Base-by-base conservation (phyloP, 2,888 invertebrate species). In the Lypha dubia region DNA sequence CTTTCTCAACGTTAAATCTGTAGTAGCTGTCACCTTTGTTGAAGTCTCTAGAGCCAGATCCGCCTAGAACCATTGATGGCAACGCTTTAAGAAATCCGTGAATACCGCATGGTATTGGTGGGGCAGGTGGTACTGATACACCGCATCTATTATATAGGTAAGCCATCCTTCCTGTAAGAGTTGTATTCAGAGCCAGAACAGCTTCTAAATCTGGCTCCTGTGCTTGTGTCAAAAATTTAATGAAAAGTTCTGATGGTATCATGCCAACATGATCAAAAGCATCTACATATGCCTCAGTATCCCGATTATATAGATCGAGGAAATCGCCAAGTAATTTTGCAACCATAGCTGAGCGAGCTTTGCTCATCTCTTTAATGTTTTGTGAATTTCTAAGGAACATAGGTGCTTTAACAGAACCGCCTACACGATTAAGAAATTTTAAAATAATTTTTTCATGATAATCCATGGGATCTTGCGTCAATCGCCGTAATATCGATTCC, bases 241-340 rank as follows among this genome's bases (percentile, higher is more conserved):
- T 92, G 88, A 94, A 95, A 77, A 94, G 89, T 85, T 93, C 92
- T 91, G 90, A 93, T 51, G 92, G 91, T 85, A 92, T 92, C 91
- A 92, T 92, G 3, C 91, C 94, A 67, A 94, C 94, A 84, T 94
- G 93, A 88, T 96, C 96, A 83, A 95, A 94, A 73, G 95, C 94
- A 91, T 96, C 96, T 3, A 95, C 94, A 89, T 95, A 96, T 32
- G 96, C 92, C 88, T 97, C 97, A 0, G 97, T 97, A 92, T 97
- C 97, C 74, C 95, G 93, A 90, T 96, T 96, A 92, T 97, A 97
- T 88, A 95, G 93, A 92, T 96, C 96, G 68, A 97, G 93, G 92
- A 97, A 97, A 91, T 97, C 97, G 89, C 96, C 96, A 68, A 91
- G 93, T 88, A 97, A 95, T 91, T 97, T 97, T 1, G 97, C 96